Base-by-base conservation (phyloP, 2,888 invertebrate genomes). In the Mechanitis mazaeus region DNA sequence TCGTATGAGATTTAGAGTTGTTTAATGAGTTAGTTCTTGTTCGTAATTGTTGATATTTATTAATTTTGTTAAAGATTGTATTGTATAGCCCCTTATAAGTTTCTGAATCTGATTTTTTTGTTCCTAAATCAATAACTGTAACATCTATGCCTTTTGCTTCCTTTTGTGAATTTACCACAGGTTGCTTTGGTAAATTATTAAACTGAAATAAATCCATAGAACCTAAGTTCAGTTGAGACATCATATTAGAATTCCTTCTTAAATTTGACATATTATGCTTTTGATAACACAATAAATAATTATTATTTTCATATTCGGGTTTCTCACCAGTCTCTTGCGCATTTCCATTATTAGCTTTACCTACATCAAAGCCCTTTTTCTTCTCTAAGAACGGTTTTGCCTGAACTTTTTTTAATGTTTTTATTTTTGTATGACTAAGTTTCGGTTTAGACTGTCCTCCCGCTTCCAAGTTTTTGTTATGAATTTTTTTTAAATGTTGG, bases 41-140 rank as follows among this genome's bases (percentile, higher is more conserved):
- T 9, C 7, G 28, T 3, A 31, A 9, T 31, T 31, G 31, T 28
- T 50, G 50, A 28, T 31, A 31, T 9, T 50, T 50, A 50, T 50
- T 50, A 28, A 31, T 7, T 28, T 50, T 31, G n/a, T 50, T 11
- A 3, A 50, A 12, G 7, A 31, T 50, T 50, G 28, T 31, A 2
- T 1, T 50, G 2, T 7, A 28, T 9, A 50, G 28, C 6, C 4
- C 28, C 9, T 28, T 28, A 55, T 55, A 38, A 12, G 28, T 5
- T 7, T 38, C 3, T 55, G 31, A 28, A 47, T 28, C 45, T 5
- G 33, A 38, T 12, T 60, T 55, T 45, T 20, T 57, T 7, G 45
- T 46, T 9, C 59, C 56, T 12, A 63, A 47, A 58, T 65, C 54
- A 55, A 59, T 63, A 11, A 59, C 11, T n/a, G 58, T 62, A 5